Evolutionary conservation across 92 coral and sea anemone species (phyloP), one percentile per base, ranked within the genome.

Genomic region (Zoanthus sociatus): DNA sequence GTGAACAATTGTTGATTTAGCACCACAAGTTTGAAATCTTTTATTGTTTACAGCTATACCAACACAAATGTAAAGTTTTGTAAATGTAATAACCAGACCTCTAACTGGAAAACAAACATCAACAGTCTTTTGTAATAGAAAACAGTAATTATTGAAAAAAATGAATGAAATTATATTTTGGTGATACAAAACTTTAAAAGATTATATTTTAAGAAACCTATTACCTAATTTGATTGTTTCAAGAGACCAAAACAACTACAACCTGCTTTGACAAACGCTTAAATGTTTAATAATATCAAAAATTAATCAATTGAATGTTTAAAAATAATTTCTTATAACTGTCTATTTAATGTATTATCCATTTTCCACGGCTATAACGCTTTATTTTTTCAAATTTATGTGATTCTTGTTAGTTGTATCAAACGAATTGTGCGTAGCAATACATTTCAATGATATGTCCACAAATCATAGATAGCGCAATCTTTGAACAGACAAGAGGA

Each of bases 391-490:
- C 10, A 63, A 7, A 63, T 31, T 63, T 17, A n/a, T 16, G 26
- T 26, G 21, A 18, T 60, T 7, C 12, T 63, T 8, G 11, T 48
- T n/a, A 7, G 58, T n/a, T 75, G 60, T 20, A 47, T n/a, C 42
- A 18, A 53, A 77, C 82, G 48, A 45, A 10, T 32, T 13, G 10
- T 64, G 56, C 84, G 58, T 63, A n/a, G 60, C 7, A 6, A 20
- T 2, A 31, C 9, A 78, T 32, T 32, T 60, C 46, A 26, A 66
- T 46, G 75, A 64, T 64, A 64, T 64, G 75, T 66, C 46, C 75
- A 81, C 44, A 81, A 53, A 45, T 64, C 74, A 18, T 51, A 79
- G 46, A 71, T 50, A 33, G 20, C 85, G 45, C n/a, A 54, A 81
- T 48, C 21, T 14, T 44, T 9, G 12, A 21, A 9, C 42, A 69